Conservation (phyloP, 1,140 invertebrate genomes). For the Adoxophyes honmai region DNA sequence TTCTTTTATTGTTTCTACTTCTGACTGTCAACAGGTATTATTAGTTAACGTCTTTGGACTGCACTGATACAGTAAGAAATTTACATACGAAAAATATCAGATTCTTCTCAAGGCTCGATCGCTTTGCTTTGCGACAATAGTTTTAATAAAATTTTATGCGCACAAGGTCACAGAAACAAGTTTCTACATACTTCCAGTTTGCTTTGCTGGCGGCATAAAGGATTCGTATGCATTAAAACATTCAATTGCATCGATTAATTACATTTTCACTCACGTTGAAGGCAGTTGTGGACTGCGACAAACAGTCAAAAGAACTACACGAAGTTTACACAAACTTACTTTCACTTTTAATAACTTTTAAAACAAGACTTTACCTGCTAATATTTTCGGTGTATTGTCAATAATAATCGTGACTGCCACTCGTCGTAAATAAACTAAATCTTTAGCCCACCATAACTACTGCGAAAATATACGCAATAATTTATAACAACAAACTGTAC, state of each 20-base stretch:
- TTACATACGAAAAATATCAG: no score
- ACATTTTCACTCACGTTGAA: no score
- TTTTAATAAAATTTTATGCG: no score
- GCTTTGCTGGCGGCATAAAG: background rate
- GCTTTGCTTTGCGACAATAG: no score
- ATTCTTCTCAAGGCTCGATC: no score
- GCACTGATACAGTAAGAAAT: no score
- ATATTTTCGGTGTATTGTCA: slow-evolving; percentile 16
- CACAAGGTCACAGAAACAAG: slow-evolving; percentile 40
- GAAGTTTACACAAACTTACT: background rate
- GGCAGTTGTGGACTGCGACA: no score
- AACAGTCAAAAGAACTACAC: background rate
- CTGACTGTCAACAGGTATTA: no score
- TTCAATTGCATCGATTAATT: background rate
- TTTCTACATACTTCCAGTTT: slow-evolving; percentile 23
- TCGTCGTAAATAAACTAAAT: slow-evolving; percentile 25
- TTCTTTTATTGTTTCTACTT: no score
- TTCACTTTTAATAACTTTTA: slow-evolving; percentile 1
- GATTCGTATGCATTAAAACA: background rate
- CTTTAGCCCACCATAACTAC: slow-evolving; percentile 39
- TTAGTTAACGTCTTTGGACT: no score
- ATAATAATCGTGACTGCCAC: slow-evolving; percentile 38
- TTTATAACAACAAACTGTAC: slow-evolving; percentile 26
- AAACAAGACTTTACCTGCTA: slow-evolving; percentile 6
- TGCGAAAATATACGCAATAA: slow-evolving; percentile 31